These are phyloP conservation scores for Calephelis nemesis DNA, from an alignment of 1,140 invertebrate species.

Conservation along the genomic window DNA sequence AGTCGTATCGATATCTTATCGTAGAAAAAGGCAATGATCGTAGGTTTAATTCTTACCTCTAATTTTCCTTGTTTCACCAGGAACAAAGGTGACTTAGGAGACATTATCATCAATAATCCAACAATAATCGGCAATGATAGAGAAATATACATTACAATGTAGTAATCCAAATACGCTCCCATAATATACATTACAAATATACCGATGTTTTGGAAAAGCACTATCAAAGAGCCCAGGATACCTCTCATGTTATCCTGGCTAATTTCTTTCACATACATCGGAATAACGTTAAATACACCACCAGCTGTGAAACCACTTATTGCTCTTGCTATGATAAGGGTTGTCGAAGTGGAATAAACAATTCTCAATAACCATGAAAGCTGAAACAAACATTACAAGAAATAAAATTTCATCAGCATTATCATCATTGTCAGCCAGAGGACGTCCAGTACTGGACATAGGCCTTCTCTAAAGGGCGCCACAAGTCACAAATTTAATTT, in stretches of 20 bases:
- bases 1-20: no score
- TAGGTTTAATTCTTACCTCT: slow-evolving; percentile 29
- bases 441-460: no score
- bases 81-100: slow-evolving; percentile 38
- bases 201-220: slow-evolving; percentile 25
- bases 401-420: no score
- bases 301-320: slow-evolving; percentile 23
- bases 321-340: slow-evolving; percentile 24
- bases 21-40: no score
- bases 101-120: slow-evolving; percentile 29
- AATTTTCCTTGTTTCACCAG: slow-evolving; percentile 35
- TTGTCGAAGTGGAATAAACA: slow-evolving; percentile 1
- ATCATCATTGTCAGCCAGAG: no score
- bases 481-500: no score
- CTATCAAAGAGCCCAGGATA: slow-evolving; percentile 24
- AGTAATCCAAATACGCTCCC: slow-evolving; percentile 78
- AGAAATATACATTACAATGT: slow-evolving; percentile 29
- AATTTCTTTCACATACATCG: slow-evolving; percentile 33
- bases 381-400: background rate
- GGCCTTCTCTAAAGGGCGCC: no score
- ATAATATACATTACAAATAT: slow-evolving; percentile 70
- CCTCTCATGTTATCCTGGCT: slow-evolving; percentile 30
- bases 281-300: slow-evolving; percentile 25
- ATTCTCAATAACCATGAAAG: background rate
- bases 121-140: slow-evolving; percentile 29